A percentile compares a stretch with the other conserved stretches of the same genome.
These are phyloP conservation scores for Drosophila meridiana DNA, from an alignment of 2,888 invertebrate species.

Conservation along the genomic window DNA sequence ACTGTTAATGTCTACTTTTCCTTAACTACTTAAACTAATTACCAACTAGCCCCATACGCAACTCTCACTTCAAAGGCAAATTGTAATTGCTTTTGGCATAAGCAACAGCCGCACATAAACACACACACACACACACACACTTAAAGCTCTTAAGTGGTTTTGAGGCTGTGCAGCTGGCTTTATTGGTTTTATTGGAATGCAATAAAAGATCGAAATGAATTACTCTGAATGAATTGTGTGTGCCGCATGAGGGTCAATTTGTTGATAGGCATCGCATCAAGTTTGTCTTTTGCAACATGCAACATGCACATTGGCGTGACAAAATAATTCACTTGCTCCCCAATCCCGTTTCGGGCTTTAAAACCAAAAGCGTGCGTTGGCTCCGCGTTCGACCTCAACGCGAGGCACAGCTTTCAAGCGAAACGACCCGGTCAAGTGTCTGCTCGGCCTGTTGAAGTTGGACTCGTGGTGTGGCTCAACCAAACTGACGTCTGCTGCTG, in stretches of 20 bases:
- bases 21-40: neutral
- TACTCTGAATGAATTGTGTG: constrained; percentile 41
- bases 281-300: constrained; percentile 38
- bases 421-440: constrained; percentile 45
- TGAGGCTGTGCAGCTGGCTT: constrained; percentile 3
- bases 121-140: neutral
- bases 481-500: constrained; percentile 26
- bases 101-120: neutral
- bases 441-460: constrained; percentile 32
- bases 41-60: neutral
- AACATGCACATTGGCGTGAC: constrained; percentile 70
- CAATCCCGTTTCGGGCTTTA: constrained; percentile 32
- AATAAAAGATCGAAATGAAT: constrained; percentile 49
- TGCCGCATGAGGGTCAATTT: constrained; percentile 63
- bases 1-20: neutral
- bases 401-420: constrained; percentile 7
- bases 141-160: constrained; percentile 36
- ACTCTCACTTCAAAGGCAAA: no score
- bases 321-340: constrained; percentile 46
- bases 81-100: neutral
- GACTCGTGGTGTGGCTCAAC: constrained; percentile 23
- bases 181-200: constrained; percentile 23
- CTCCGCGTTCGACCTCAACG: constrained; percentile 16
- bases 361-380: constrained; percentile 33
- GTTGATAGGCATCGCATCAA: constrained; percentile 55